Evolutionary conservation across 2,888 invertebrate genomes (phyloP), one percentile per base, ranked within the genome.

Genomic region (Andrena bucephala): DNA sequence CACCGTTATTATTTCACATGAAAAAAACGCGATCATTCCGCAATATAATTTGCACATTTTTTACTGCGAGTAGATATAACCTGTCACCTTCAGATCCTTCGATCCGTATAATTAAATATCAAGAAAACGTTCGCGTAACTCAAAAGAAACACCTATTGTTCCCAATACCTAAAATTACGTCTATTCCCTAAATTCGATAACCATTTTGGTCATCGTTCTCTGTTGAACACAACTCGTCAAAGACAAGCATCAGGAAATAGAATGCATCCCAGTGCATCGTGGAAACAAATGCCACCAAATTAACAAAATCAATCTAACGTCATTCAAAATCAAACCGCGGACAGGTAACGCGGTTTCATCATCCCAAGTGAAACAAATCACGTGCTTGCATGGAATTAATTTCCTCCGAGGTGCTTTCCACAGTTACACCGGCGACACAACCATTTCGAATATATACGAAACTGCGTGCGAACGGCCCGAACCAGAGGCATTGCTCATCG

Each of bases 301-400:
- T 42, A 31, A 42, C 8, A 10, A 16, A 2, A 62, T 10, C n/a
- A 5, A 6, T 7, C n/a, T 29, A 42, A 42, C 42, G 16, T 42
- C 42, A 42, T 42, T 42, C 42, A 42, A 42, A 42, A 42, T 42
- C 42, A 5, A 42, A 42, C 1, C 42, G 42, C 42, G 68, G 24
- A 52, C 70, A 77, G 78, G 78, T 75, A 77, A 78, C 29, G 29
- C 13, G 33, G 57, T 78, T 83, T 66, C 71, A 65, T 84, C 70
- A 66, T 72, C 52, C 65, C 7, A 6, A 24, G 31, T 33, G 75
- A 66, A 72, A 72, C 65, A 60, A 67, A 75, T 84, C 83, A 83
- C 78, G 83, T 78, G 83, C 59, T 78, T 27, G 16, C 16, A 70
- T 20, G n/a, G 50, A 27, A 74, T 52, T 20, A 75, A 69, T 77